phyloP scores from a whole-genome alignment of 2,888 invertebrate genomes.

The Hofmannophila pseudospretella region DNA sequence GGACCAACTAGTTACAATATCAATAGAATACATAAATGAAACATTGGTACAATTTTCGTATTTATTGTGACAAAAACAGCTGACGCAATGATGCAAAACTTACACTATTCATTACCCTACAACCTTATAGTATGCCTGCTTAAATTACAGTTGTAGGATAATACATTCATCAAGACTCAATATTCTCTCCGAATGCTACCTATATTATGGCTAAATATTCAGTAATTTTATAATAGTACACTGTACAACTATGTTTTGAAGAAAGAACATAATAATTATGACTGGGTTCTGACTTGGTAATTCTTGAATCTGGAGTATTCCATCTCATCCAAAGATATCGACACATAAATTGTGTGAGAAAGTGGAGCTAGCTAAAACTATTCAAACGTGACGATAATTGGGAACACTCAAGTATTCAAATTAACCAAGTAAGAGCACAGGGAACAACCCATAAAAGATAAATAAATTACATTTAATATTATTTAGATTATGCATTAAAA shows the following conservation, averaged over 20 bases:
- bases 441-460: background rate
- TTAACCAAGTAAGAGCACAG: no score
- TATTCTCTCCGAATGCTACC: conserved; percentile 20
- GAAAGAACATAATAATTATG: no score
- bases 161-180: conserved; percentile 31
- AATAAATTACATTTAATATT: conserved; percentile 3
- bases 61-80: conserved; percentile 59
- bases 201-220: conserved; percentile 13
- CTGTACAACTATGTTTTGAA: no score
- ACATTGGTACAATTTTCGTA: conserved; percentile 30
- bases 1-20: background rate
- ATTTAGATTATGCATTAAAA: background rate
- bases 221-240: conserved; percentile 11
- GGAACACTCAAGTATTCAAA: no score
- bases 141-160: conserved; percentile 5
- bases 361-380: no score
- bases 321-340: no score
- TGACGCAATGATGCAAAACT: conserved; percentile 41
- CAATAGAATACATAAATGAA: conserved; percentile 23
- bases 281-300: no score
- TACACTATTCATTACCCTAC: conserved; percentile 31
- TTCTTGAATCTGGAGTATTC: no score
- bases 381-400: no score
- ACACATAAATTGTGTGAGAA: no score
- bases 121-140: background rate